Percentiles rank a stretch among this genome's conserved stretches.
phyloP scores from a whole-genome alignment of 1,140 invertebrate species.

The Cephus cinctus region DNA sequence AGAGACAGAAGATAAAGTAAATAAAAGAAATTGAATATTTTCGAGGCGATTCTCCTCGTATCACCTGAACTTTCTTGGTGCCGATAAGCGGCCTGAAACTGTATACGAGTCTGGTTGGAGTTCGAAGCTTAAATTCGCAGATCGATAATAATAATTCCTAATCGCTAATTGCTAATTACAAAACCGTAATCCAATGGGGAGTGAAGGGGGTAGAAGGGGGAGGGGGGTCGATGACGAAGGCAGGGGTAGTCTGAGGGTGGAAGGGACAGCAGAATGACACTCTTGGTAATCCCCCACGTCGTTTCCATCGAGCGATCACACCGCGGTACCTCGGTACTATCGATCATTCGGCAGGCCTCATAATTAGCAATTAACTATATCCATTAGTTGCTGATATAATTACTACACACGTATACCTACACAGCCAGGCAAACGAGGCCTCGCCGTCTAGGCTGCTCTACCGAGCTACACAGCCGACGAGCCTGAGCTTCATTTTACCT shows the following conservation, averaged over 20 bases:
- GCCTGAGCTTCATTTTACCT: constrained; percentile 13
- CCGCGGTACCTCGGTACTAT: constrained; percentile 49
- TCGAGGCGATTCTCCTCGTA: too few species aligned
- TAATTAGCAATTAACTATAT: constrained; percentile 60
- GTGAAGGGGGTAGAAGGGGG: constrained; percentile 8
- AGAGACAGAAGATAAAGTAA: too few species aligned
- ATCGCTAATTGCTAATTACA: constrained; percentile 35
- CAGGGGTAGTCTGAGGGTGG: constrained; percentile 1
- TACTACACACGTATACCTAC: constrained; percentile 43
- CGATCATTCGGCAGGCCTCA: constrained; percentile 56
- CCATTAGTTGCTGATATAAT: constrained; percentile 58
- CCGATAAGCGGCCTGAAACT: too few species aligned
- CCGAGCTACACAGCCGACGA: constrained; percentile 17
- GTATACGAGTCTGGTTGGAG: too few species aligned
- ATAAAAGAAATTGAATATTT: too few species aligned
- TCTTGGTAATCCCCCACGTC: constrained; percentile 43
- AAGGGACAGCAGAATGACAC: constrained; percentile 38
- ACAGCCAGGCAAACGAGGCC: constrained; percentile 20
- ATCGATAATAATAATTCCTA: constrained; percentile 31
- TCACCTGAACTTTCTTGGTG: too few species aligned
- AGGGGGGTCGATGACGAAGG: constrained; percentile 7
- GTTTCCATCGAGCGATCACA: constrained; percentile 1
- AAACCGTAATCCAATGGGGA: constrained; percentile 21
- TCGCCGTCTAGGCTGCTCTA: constrained; percentile 23
- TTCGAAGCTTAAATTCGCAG: too few species aligned